A percentile compares a stretch with the other conserved stretches of the same genome.
Evolutionary conservation across 2,113 vertebrate species (phyloP).

Genomic region (Caranx ignobilis): DNA sequence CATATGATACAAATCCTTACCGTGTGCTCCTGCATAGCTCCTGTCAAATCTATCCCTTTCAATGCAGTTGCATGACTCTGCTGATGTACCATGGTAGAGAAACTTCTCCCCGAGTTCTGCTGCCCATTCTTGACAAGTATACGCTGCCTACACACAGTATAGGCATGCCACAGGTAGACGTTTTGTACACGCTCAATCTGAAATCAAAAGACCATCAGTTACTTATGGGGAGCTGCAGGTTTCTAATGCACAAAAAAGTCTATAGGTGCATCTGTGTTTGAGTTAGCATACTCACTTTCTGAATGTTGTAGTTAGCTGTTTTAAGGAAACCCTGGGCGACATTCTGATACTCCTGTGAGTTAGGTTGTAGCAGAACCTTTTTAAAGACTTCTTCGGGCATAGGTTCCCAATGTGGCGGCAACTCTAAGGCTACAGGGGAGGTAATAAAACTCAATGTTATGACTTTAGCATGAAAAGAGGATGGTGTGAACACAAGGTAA

Average conservation of each 20-base stretch:
- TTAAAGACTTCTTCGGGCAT: conserved; percentile 48
- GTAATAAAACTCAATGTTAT: rapidly evolving
- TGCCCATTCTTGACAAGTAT: conserved; percentile 61
- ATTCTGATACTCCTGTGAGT: background rate
- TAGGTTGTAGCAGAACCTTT: conserved; percentile 45
- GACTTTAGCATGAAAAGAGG: background rate
- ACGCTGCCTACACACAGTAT: conserved; percentile 47
- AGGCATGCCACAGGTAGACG: conserved; percentile 62
- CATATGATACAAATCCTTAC: conserved; percentile 46
- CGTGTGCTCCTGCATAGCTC: conserved; percentile 62
- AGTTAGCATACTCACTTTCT: conserved; percentile 43
- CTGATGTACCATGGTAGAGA: conserved; percentile 76
- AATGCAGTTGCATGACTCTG: conserved; percentile 54
- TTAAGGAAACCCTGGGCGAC: conserved; percentile 50
- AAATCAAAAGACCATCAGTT: background rate
- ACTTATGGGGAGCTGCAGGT: rapidly evolving
- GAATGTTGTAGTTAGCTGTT: conserved; percentile 50
- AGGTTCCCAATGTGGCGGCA: conserved; percentile 58
- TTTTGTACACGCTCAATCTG: conserved; percentile 83
- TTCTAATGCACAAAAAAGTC: background rate
- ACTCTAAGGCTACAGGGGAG: background rate
- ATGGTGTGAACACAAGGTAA: background rate
- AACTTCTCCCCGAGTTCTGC: conserved; percentile 54
- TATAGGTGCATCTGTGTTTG: background rate
- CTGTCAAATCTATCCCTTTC: conserved; percentile 74